Evolutionary conservation across 1,140 invertebrate species (phyloP).

Genomic region (Cyrtorhinus lividipennis): DNA sequence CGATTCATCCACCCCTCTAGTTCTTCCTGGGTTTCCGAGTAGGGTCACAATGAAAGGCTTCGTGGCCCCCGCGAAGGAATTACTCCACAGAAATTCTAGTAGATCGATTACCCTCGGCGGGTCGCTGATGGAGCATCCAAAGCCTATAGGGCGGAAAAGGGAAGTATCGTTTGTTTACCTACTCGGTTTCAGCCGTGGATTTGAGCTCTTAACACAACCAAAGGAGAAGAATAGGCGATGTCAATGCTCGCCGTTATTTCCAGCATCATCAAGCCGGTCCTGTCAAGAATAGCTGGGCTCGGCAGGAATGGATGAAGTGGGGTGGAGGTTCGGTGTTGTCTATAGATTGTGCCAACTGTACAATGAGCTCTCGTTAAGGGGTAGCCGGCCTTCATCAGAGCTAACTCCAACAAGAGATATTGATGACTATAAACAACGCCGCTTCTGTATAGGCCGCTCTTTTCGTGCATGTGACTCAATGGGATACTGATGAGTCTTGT

Average conservation of each 20-base stretch:
- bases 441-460: not conserved
- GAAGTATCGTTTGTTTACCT: not conserved
- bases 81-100: not conserved
- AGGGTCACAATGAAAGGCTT: not conserved
- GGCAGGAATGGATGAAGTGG: not conserved
- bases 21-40: not conserved
- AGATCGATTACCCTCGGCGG: not conserved
- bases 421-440: not conserved
- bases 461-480: too few relatives aligned
- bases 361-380: slow-evolving; percentile 7
- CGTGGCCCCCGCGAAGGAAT: not conserved
- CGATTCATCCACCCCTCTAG: not conserved
- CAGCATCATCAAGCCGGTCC: not conserved
- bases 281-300: not conserved
- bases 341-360: not conserved
- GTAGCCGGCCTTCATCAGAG: not conserved
- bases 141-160: not conserved
- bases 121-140: not conserved
- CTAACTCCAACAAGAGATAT: not conserved
- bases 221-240: not conserved
- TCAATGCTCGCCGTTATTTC: not conserved
- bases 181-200: not conserved
- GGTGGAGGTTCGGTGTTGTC: not conserved
- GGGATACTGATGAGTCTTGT: too few relatives aligned
- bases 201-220: not conserved